Evolutionary conservation across 2,113 vertebrate species (phyloP), one percentile per base, ranked within the genome.

Genomic region (Etheostoma cragini): DNA sequence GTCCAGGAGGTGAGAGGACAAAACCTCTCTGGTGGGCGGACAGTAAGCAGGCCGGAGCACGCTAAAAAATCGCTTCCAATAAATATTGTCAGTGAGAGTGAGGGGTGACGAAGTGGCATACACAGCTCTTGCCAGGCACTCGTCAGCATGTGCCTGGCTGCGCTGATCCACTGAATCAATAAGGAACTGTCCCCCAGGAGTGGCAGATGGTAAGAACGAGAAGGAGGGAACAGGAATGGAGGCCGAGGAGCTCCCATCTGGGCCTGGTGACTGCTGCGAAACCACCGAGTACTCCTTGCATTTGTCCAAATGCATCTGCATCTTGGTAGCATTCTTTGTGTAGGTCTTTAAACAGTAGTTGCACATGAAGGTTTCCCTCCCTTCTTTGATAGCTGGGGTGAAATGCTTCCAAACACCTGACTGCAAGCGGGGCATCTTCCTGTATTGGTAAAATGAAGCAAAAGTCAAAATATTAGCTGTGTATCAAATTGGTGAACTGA

Each of bases 381-480:
- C 90, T 69, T 88, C 77, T 63, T 75, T 85, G 53, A 83, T 78
- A 33, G 77, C 81, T 4, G 81, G 71, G 13, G 88, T 89, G 69
- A 90, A 91, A 80, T 91, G 88, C 56, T 78, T 89, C 91, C 88
- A 90, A 54, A 91, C 85, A 13, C 82, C 87, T 0, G 86, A 90
- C 77, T 82, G 80, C 58, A 88, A 10, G 61, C 80, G 84, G 46
- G 89, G 90, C 89, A 93, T 91, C 17, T 54, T 87, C 57, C 84
- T 92, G 76, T 69, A 47, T 45, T 21, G n/a, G 58, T 33, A 64
- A 56, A 68, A 76, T 17, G 21, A 33, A 65, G 35, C 46, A 70
- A 65, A 79, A 22, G 4, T 12, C 46, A 11, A 71, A 14, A 71
- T 50, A 54, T 69, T 33, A 52, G 0, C 8, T 19, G 4, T 21